phyloP scores from a whole-genome alignment of 2,113 vertebrate species.

The Ariopsis seemanni region DNA sequence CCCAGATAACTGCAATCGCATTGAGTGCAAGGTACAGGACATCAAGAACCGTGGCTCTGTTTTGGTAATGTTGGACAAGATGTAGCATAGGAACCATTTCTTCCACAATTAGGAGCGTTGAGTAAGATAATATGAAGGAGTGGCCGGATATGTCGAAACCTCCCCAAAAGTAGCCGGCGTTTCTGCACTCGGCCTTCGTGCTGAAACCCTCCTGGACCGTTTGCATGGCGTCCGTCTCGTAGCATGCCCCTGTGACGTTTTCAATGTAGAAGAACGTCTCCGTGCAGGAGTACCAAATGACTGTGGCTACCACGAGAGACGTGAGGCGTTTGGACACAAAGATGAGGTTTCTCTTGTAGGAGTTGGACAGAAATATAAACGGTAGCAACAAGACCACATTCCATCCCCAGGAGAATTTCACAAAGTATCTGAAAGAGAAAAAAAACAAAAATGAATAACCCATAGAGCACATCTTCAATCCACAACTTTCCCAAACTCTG shows the following conservation, averaged over 20 bases:
- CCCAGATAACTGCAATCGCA: constrained; percentile 77
- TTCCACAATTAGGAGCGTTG: constrained; percentile 85
- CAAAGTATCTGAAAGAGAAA: constrained; percentile 83
- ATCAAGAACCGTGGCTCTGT: constrained; percentile 62
- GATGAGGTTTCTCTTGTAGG: constrained; percentile 59
- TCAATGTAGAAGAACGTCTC: constrained; percentile 82
- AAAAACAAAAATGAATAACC: constrained; percentile 29
- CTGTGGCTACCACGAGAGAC: constrained; percentile 81
- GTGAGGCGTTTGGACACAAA: constrained; percentile 74
- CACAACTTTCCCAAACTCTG: not conserved
- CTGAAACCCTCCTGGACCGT: constrained; percentile 50
- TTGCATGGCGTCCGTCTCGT: constrained; percentile 27
- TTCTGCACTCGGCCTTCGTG: constrained; percentile 77
- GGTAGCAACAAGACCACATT: constrained; percentile 87
- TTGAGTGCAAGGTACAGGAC: constrained; percentile 81
- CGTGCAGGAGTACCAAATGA: constrained; percentile 84
- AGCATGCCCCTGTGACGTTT: constrained; percentile 81
- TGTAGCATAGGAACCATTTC: constrained; percentile 80
- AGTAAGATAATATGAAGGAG: constrained; percentile 90
- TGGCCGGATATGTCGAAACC: constrained; percentile 95
- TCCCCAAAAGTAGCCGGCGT: constrained; percentile 77
- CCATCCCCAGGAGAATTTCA: constrained; percentile 96
- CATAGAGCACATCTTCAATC: not conserved
- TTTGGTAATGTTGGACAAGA: constrained; percentile 54
- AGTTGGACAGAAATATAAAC: constrained; percentile 84